These are phyloP conservation scores for Erythrolamprus reginae DNA, from an alignment of 2,113 vertebrate species.

Conservation along the genomic window DNA sequence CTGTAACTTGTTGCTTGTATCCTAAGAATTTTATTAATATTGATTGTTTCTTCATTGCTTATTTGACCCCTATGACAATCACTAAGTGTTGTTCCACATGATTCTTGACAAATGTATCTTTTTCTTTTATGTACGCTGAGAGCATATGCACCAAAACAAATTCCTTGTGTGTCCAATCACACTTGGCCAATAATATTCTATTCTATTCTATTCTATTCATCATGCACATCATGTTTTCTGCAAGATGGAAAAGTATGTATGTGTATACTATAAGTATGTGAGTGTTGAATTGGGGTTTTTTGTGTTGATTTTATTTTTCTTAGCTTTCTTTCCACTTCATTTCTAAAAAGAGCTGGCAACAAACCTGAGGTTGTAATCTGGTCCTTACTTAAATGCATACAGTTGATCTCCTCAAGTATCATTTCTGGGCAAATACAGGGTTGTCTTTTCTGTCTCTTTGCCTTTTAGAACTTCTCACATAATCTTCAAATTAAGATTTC, in stretches of 20 bases:
- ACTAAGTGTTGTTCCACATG: too few species aligned
- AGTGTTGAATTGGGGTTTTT: neutral
- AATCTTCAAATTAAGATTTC: neutral
- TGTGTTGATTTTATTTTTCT: neutral
- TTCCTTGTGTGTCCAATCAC: too few species aligned
- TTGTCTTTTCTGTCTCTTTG: neutral
- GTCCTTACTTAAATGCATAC: neutral
- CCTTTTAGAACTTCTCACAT: neutral
- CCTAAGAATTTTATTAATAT: too few species aligned
- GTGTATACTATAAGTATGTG: neutral
- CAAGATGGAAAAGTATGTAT: neutral
- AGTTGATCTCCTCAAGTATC: neutral
- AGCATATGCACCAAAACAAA: too few species aligned
- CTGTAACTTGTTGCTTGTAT: too few species aligned
- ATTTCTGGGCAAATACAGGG: neutral
- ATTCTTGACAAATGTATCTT: too few species aligned
- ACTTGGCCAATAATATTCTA: too few species aligned
- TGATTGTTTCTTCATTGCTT: too few species aligned
- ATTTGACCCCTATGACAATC: too few species aligned
- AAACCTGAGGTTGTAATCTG: neutral
- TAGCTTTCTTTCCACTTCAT: neutral
- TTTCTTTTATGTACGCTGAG: too few species aligned
- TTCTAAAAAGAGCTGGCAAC: neutral
- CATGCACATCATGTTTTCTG: neutral
- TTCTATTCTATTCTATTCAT: too few species aligned